Conservation (phyloP, 1,140 invertebrate genomes). For the Tetramorium alpestre region DNA sequence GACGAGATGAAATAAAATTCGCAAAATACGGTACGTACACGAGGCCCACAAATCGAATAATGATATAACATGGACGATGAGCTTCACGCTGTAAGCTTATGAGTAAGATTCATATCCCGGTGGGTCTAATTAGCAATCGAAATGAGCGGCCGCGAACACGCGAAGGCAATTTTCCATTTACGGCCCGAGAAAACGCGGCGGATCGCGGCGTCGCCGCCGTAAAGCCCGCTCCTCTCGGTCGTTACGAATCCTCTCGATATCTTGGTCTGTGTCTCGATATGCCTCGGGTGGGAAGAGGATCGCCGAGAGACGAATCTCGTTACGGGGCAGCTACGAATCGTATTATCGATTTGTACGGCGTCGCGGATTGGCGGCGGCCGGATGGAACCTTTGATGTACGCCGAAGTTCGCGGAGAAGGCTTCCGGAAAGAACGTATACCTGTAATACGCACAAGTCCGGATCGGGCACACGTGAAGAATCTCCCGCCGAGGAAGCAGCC, state of each 20-base stretch:
- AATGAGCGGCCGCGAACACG: constrained; percentile 30
- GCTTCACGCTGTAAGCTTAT: constrained; percentile 24
- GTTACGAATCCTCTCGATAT: constrained; percentile 48
- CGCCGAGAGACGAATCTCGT: constrained; percentile 55
- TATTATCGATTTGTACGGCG: constrained; percentile 76
- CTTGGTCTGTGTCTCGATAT: background rate
- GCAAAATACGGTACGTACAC: background rate
- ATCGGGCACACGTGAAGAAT: constrained; percentile 72
- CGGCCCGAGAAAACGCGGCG: constrained; percentile 23
- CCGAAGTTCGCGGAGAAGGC: constrained; percentile 69
- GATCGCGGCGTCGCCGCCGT: constrained; percentile 10
- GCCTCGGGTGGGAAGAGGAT: constrained; percentile 25
- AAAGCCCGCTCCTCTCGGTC: constrained; percentile 19
- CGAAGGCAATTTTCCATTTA: constrained; percentile 55
- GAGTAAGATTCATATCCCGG: constrained; percentile 1
- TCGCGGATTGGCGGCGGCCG: constrained; percentile 61
- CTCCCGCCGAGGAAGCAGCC: constrained; percentile 62
- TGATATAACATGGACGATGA: constrained; percentile 11
- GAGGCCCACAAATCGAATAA: background rate
- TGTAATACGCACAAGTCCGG: constrained; percentile 52
- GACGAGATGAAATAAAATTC: background rate
- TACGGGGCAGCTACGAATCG: constrained; percentile 69
- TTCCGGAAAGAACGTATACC: constrained; percentile 70
- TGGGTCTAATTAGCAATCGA: constrained; percentile 48
- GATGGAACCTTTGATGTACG: constrained; percentile 70